Percentiles rank a stretch among this genome's conserved stretches.
Conservation (phyloP, 2,888 invertebrate species). For the Baronia brevicornis region DNA sequence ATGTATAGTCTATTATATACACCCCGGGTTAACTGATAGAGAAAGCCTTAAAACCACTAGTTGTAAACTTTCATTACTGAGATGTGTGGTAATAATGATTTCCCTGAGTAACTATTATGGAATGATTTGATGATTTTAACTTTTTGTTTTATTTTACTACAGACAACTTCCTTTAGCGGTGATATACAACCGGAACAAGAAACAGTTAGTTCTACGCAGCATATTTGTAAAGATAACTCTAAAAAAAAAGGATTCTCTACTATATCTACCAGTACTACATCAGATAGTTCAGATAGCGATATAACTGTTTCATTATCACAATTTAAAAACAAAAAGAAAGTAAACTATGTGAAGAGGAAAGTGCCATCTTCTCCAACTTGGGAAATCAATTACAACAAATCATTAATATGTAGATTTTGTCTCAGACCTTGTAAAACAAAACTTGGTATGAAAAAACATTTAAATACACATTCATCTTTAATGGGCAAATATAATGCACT, state of each 20-base stretch:
- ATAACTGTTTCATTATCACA: neutral
- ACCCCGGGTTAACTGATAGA: neutral
- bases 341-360: neutral
- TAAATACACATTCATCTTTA: slow-evolving; percentile 25
- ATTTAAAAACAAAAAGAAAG: neutral
- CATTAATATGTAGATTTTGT: slow-evolving; percentile 37
- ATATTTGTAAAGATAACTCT: slow-evolving; percentile 9
- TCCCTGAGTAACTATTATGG: no score
- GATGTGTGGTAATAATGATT: no score
- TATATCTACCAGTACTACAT: neutral
- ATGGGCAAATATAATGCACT: slow-evolving; percentile 27
- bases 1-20: neutral
- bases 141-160: slow-evolving; percentile 5
- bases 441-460: slow-evolving; percentile 22
- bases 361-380: slow-evolving; percentile 19
- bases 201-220: slow-evolving; percentile 29
- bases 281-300: slow-evolving; percentile 3
- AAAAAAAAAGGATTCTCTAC: slow-evolving; percentile 11
- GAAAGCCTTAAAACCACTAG: no score
- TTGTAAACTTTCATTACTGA: no score
- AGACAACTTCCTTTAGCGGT: slow-evolving; percentile 3
- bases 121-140: no score
- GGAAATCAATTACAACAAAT: slow-evolving; percentile 29
- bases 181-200: slow-evolving; percentile 23
- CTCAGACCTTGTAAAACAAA: slow-evolving; percentile 20